Percentiles rank a stretch among this genome's conserved stretches.
phyloP scores from a whole-genome alignment of 1,140 invertebrate species.

The Hetaerina americana region DNA sequence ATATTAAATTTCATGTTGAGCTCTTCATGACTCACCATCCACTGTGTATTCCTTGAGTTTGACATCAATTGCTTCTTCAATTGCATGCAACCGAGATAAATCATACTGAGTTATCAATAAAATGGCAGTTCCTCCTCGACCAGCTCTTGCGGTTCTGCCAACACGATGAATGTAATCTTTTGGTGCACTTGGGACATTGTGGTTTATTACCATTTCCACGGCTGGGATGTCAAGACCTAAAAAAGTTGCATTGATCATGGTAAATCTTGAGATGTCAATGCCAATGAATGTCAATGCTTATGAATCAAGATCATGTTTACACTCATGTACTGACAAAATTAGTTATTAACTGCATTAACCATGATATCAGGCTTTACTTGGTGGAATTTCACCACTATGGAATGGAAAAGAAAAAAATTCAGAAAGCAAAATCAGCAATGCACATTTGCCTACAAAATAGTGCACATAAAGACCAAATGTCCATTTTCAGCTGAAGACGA shows the following conservation, averaged over 20 bases:
- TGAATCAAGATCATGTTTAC: background rate
- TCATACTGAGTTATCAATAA: conserved; percentile 88
- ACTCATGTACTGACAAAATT: too few species aligned
- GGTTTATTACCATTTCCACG: conserved; percentile 87
- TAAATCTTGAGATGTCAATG: too few species aligned
- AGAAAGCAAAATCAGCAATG: too few species aligned
- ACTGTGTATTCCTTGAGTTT: conserved; percentile 77
- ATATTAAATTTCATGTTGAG: background rate
- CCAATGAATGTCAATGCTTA: too few species aligned
- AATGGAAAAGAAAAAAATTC: background rate
- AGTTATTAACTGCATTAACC: too few species aligned
- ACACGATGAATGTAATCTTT: conserved; percentile 97
- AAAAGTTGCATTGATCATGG: background rate
- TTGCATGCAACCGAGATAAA: conserved; percentile 68
- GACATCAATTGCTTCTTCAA: conserved; percentile 72
- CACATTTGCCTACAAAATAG: too few species aligned
- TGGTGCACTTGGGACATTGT: conserved; percentile 73
- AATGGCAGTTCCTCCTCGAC: conserved; percentile 70
- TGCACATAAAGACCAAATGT: too few species aligned
- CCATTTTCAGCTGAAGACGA: too few species aligned
- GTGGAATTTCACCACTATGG: background rate
- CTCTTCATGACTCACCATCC: conserved; percentile 45
- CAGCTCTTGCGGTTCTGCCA: conserved; percentile 88
- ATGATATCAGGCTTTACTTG: background rate
- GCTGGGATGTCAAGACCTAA: conserved; percentile 63